Base-by-base conservation (phyloP, 2,888 invertebrate species). In the Sarcophaga carnaria region DNA sequence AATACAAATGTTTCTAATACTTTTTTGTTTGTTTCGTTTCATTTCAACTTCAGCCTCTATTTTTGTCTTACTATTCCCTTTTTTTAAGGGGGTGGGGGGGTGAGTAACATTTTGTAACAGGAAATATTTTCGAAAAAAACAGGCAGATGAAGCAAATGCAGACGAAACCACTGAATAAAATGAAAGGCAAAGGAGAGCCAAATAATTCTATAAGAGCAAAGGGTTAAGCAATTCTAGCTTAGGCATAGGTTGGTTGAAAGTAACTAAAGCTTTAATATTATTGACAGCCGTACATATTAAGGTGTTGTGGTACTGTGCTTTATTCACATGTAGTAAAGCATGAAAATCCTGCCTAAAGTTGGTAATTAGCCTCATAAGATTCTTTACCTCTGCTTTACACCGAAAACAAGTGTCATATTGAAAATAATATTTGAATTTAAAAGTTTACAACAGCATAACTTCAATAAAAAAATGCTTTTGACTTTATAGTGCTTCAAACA, bases 1-100 rank as follows among this genome's bases (percentile, higher is more conserved):
- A 91, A 92, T 92, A 92, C 90, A 92, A 92, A 92, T 92, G 91
- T 90, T 54, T 54, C 54, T 54, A 17, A 12, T 14, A 17, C 4
- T 54, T 14, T 17, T 49, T 14, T 6, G 14, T 14, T 17, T 37
- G 8, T 37, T 37, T 37, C 37, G 37, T 37, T 37, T 10, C 37
- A 37, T 54, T 54, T 17, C 54, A 54, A 54, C 17, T 54, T 4
- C 54, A 54, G 17, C 14, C 4, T 17, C 0, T 17, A 54, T 14
- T 54, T 54, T 17, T 54, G 54, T 54, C 54, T 54, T 17, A 2
- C 4, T 54, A 54, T 14, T 54, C 17, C 14, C 25, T 49, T 22
- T 62, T 11, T 71, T 62, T 20, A 20, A 25, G 47, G 20, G 22
- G 22, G 20, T 64, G 72, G 79, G 66, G 22, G 49, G 22, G 22